These are phyloP conservation scores for Hyppa rectilinea DNA, from an alignment of 2,888 invertebrate genomes.

Conservation along the genomic window DNA sequence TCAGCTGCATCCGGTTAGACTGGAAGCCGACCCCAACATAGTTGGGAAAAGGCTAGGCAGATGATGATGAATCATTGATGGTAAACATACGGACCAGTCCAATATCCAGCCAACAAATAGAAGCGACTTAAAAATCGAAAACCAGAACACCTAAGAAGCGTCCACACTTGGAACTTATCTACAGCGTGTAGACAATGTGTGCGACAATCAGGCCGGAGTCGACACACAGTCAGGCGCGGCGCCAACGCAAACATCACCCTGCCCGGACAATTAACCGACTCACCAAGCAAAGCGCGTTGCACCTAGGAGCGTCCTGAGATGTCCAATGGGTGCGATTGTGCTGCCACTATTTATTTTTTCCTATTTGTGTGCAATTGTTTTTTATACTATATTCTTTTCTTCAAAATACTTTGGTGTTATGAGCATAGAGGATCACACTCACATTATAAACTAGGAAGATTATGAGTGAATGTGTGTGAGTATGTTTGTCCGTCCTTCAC, in stretches of 20 bases:
- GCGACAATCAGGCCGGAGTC: conserved; percentile 74
- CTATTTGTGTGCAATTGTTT: background rate
- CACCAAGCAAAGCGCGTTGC: conserved; percentile 67
- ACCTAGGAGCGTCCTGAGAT: conserved; percentile 43
- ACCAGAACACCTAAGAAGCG: conserved; percentile 26
- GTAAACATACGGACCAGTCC: background rate
- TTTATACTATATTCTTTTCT: background rate
- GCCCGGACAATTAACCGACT: conserved; percentile 79
- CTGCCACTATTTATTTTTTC: conserved; percentile 28
- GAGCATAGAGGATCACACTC: too few species aligned
- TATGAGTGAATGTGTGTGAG: too few species aligned
- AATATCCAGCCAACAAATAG: background rate
- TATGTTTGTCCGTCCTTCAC: too few species aligned
- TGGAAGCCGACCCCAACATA: too few species aligned
- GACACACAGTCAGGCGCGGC: conserved; percentile 79
- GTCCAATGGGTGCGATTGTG: conserved; percentile 35
- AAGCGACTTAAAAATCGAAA: conserved; percentile 21
- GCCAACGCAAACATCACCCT: conserved; percentile 79
- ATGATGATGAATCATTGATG: too few species aligned
- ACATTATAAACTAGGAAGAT: too few species aligned
- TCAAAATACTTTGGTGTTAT: background rate
- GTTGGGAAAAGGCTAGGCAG: too few species aligned
- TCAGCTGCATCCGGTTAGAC: too few species aligned
- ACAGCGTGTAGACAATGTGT: conserved; percentile 70
- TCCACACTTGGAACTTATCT: conserved; percentile 42